A percentile compares a stretch with the other conserved stretches of the same genome.
These are phyloP conservation scores for Propithecus perrieri DNA, from an alignment of 2,797 vertebrate species.

Conservation along the genomic window DNA sequence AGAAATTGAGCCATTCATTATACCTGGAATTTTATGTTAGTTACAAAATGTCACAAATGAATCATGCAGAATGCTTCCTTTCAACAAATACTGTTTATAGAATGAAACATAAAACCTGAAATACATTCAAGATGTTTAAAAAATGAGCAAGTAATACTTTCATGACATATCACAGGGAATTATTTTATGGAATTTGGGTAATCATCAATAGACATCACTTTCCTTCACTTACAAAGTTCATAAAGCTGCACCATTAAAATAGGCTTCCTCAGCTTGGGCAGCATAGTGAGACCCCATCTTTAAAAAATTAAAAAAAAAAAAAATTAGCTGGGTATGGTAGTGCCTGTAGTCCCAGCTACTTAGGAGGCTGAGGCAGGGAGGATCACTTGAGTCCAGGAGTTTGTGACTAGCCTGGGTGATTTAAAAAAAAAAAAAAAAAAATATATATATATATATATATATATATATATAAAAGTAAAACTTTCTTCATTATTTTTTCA, in stretches of 20 bases:
- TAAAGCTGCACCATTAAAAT: neutral
- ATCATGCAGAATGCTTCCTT: constrained; percentile 36
- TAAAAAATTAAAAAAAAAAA: neutral
- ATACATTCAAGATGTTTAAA: constrained; percentile 1
- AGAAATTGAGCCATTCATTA: neutral
- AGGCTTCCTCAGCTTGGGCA: neutral
- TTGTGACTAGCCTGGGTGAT: neutral
- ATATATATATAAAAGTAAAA: neutral
- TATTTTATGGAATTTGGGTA: neutral
- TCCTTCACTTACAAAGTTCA: neutral
- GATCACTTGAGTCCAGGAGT: neutral
- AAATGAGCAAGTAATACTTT: neutral
- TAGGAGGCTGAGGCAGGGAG: neutral
- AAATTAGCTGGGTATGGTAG: neutral
- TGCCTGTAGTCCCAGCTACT: neutral
- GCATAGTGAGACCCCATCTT: neutral
- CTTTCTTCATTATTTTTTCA: fast-evolving
- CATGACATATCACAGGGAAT: neutral
- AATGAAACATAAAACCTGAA: constrained; percentile 9
- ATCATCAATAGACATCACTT: neutral
- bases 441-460: no score
- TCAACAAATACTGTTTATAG: constrained; percentile 24
- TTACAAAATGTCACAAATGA: constrained; percentile 27
- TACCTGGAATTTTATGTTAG: neutral
- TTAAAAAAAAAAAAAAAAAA: neutral